Percentiles rank a stretch among this genome's conserved stretches.
phyloP scores from a whole-genome alignment of 2,113 vertebrate species.

The Tinamus guttatus region DNA sequence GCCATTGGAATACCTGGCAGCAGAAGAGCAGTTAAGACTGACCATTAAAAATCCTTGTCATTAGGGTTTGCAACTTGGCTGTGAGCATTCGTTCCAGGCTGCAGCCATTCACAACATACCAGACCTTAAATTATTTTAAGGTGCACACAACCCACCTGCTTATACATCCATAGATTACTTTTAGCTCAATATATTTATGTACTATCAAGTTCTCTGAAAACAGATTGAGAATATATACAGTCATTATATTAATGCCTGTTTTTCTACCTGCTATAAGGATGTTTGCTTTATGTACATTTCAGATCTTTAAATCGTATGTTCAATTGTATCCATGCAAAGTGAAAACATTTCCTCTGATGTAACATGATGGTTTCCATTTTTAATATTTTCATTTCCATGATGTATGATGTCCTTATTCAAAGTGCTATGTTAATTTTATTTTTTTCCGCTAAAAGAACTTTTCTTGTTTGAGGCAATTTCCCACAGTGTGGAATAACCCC shows the following conservation, averaged over 20 bases:
- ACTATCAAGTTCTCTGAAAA: not conserved
- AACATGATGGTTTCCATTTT: not conserved
- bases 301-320: not conserved
- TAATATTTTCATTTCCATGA: not conserved
- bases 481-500: not conserved
- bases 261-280: not conserved
- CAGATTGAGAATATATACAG: not conserved
- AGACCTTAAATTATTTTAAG: slow-evolving; percentile 37
- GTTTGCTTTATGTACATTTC: not conserved
- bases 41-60: slow-evolving; percentile 35
- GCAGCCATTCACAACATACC: not conserved
- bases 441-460: not conserved
- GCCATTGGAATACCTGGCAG: not conserved
- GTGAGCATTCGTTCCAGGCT: slow-evolving; percentile 32
- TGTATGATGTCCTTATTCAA: not conserved
- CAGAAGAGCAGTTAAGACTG: slow-evolving; percentile 3
- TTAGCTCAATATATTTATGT: slow-evolving; percentile 33
- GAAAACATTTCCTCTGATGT: not conserved
- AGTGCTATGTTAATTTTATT: not conserved
- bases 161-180: slow-evolving; percentile 25
- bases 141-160: slow-evolving; percentile 40
- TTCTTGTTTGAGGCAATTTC: not conserved
- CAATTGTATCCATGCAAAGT: not conserved
- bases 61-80: slow-evolving; percentile 12
- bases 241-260: not conserved